phyloP scores from a whole-genome alignment of 2,888 invertebrate genomes.

The Vesta saturnalis region DNA sequence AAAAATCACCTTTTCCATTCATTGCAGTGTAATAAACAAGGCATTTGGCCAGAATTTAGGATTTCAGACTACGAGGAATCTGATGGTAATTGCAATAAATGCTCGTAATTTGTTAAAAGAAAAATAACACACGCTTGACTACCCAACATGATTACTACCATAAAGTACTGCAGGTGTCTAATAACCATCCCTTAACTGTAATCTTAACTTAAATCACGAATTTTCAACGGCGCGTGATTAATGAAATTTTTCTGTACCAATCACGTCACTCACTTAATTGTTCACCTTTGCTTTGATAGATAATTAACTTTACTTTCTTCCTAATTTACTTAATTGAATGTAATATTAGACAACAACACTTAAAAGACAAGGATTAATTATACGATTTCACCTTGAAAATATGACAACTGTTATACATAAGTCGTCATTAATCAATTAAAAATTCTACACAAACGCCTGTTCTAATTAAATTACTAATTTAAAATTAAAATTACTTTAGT shows the following conservation, averaged over 20 bases:
- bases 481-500: slow-evolving; percentile 22
- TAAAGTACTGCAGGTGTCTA: slow-evolving; percentile 1
- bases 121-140: too few relatives aligned
- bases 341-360: too few relatives aligned
- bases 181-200: not conserved
- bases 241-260: too few relatives aligned
- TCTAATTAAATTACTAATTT: slow-evolving; percentile 14
- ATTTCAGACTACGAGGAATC: not conserved
- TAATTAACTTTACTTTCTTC: not conserved
- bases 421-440: slow-evolving; percentile 5
- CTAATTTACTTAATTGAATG: too few relatives aligned
- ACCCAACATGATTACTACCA: not conserved
- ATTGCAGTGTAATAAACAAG: too few relatives aligned
- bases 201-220: not conserved
- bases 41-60: too few relatives aligned
- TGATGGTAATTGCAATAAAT: not conserved
- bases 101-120: not conserved
- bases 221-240: too few relatives aligned
- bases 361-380: not conserved
- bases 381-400: slow-evolving; percentile 5
- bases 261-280: not conserved
- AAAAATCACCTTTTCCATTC: not conserved
- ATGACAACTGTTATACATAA: slow-evolving; percentile 10
- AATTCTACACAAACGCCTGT: slow-evolving; percentile 1
- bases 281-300: too few relatives aligned